Percentiles rank a stretch among this genome's conserved stretches.
Conservation (phyloP, 1,140 invertebrate genomes). For the Homalodisca vitripennis region DNA sequence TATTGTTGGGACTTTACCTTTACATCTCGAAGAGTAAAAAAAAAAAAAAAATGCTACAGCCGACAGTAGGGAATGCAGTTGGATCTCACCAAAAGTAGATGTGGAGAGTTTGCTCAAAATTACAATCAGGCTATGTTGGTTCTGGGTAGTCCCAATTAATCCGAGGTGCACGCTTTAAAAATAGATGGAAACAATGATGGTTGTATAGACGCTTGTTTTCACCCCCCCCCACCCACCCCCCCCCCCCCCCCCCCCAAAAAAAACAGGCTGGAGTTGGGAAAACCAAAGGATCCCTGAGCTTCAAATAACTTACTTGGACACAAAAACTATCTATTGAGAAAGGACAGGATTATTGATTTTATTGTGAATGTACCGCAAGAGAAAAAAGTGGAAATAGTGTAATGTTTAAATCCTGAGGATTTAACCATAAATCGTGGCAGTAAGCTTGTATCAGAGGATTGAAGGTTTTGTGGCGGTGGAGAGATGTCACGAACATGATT, state of each 20-base stretch:
- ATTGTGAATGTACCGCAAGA: constrained; percentile 52
- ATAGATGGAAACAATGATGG: constrained; percentile 51
- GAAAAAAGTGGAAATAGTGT: constrained; percentile 56
- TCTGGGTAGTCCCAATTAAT: constrained; percentile 66
- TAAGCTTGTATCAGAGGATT: constrained; percentile 23
- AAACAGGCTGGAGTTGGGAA: constrained; percentile 53
- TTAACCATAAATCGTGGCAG: constrained; percentile 42
- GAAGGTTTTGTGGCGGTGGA: constrained; percentile 29
- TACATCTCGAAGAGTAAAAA: too few species aligned
- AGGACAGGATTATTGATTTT: constrained; percentile 48
- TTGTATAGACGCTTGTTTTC: constrained; percentile 49
- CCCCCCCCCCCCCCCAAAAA: too few species aligned
- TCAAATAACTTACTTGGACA: constrained; percentile 52
- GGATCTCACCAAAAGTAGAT: constrained; percentile 60
- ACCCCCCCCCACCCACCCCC: too few species aligned
- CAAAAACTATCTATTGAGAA: constrained; percentile 49
- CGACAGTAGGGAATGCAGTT: too few species aligned
- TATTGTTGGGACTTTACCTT: too few species aligned
- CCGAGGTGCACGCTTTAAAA: constrained; percentile 60
- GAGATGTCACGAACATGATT: constrained; percentile 34
- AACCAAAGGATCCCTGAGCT: constrained; percentile 52
- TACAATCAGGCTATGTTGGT: constrained; percentile 65
- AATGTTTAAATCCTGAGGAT: constrained; percentile 49
- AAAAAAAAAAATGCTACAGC: too few species aligned
- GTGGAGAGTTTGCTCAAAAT: constrained; percentile 51